phyloP scores from a whole-genome alignment of 2,797 vertebrate species.

The Macrochelys suwanniensis region DNA sequence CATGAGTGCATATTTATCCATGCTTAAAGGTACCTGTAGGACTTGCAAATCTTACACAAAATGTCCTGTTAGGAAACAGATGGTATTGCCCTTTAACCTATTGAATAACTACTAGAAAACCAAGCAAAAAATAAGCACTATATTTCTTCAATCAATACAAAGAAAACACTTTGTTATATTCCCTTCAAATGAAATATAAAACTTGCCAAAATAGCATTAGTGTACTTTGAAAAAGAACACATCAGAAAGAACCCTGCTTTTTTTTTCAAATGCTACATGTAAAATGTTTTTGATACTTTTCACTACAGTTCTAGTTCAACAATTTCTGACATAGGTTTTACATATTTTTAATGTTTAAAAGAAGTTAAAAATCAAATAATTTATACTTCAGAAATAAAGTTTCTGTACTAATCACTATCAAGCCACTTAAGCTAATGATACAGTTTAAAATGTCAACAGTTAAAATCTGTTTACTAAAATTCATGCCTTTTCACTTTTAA shows the following conservation, averaged over 20 bases:
- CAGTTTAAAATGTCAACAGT: background rate
- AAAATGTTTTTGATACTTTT: background rate
- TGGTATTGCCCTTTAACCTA: conserved; percentile 86
- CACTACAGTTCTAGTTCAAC: background rate
- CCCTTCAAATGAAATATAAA: conserved; percentile 82
- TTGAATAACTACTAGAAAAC: conserved; percentile 84
- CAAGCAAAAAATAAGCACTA: conserved; percentile 83
- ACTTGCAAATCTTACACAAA: conserved; percentile 88
- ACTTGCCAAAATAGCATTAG: conserved; percentile 73
- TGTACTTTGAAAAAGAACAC: conserved; percentile 68
- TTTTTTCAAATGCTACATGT: conserved; percentile 51
- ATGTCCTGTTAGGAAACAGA: conserved; percentile 87
- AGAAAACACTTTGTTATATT: conserved; percentile 83
- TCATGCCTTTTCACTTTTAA: background rate
- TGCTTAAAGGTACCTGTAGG: conserved; percentile 87
- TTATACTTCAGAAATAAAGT: background rate
- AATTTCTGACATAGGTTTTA: background rate
- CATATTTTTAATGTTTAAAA: background rate
- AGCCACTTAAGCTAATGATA: background rate
- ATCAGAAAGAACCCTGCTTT: conserved; percentile 55
- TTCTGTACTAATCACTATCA: background rate
- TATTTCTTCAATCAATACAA: conserved; percentile 87
- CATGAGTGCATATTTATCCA: conserved; percentile 86
- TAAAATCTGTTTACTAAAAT: background rate
- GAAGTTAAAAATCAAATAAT: background rate